Evolutionary conservation across 2,797 vertebrate species (phyloP), one percentile per base, ranked within the genome.

Genomic region (Tangara arthus): DNA sequence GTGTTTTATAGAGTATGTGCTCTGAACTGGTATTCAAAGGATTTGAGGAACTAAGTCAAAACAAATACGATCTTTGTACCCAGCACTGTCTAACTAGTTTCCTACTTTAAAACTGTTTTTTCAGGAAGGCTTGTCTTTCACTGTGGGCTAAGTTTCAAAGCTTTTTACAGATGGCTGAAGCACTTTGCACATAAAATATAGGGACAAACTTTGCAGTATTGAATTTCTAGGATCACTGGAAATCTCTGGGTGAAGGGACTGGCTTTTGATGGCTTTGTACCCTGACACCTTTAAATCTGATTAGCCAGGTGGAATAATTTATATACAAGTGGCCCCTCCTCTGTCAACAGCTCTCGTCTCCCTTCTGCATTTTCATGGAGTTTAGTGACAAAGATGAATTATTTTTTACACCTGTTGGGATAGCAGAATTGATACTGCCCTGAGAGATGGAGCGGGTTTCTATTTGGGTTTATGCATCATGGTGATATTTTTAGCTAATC

Each of bases 401-500:
- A 95, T 93, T 96, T 93, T 94, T 87, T 80, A 94, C 96, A 97
- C 95, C 96, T 97, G 95, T 97, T 94, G 65, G 78, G 44, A 65
- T 82, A 77, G 87, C 87, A 90, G 94, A 94, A 88, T 70, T 88
- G 87, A 92, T 92, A 94, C 80, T 56, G 46, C 66, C 24, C 34
- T 59, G 47, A 47, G 75, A 93, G 85, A 90, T 16, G 14, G 87
- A 82, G 53, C 63, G 66, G 85, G 73, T 91, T 96, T 91, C 93
- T 96, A 94, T 97, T 96, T 97, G 94, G 93, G 95, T 96, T 94
- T 90, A 70, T 94, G 94, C 89, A 93, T 97, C 95, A 94, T 42
- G 37, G 77, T 1, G 90, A 52, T 96, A 96, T 96, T 96, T 96
- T 95, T 97, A 94, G 94, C 91, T 94, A 77, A 77, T 94, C 88